Conservation (phyloP, 2,888 invertebrate genomes). For the Notodonta ziczac region DNA sequence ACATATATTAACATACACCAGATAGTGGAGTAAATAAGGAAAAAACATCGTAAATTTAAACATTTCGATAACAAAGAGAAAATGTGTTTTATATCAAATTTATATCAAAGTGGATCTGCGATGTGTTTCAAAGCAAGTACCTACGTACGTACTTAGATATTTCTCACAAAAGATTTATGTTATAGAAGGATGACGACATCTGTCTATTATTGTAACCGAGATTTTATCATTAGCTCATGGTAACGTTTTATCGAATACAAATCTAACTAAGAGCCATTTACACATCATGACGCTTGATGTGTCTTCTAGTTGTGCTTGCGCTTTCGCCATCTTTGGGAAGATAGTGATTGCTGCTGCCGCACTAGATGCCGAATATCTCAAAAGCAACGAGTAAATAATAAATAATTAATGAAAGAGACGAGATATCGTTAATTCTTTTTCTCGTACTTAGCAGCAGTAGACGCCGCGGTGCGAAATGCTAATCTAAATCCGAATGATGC, state of each 20-base stretch:
- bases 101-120: conserved; percentile 15
- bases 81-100: conserved; percentile 19
- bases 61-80: conserved; percentile 14
- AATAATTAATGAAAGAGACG: too few relatives aligned
- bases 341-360: background rate
- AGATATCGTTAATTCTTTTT: background rate
- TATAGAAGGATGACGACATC: conserved; percentile 43
- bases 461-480: too few relatives aligned
- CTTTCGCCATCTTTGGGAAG: background rate
- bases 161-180: conserved; percentile 42
- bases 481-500: too few relatives aligned
- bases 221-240: conserved; percentile 40
- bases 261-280: conserved; percentile 20
- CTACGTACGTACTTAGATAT: background rate
- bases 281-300: conserved; percentile 4
- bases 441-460: background rate
- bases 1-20: conserved; percentile 10
- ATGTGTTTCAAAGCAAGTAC: background rate
- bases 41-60: conserved; percentile 17
- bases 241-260: conserved; percentile 29
- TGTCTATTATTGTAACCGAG: conserved; percentile 42
- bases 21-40: conserved; percentile 16
- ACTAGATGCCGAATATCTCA: background rate
- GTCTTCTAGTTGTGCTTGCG: background rate
- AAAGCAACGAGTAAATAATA: too few relatives aligned